Evolutionary conservation across 2,797 vertebrate genomes (phyloP), one percentile per base, ranked within the genome.

Genomic region (Hephaestus fuliginosus): DNA sequence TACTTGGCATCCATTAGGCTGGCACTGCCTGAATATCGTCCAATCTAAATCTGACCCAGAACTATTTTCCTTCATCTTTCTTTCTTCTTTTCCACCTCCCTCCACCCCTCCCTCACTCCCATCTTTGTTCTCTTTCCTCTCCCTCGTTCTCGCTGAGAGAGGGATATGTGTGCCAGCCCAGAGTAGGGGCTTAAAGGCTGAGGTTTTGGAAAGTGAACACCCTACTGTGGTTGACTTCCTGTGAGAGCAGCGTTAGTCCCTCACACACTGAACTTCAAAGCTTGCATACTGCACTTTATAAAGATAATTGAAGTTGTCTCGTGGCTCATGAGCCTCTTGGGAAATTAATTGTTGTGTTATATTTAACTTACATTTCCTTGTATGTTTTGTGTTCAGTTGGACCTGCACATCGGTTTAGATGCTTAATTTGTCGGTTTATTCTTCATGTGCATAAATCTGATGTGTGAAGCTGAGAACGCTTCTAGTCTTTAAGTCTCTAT

Each of bases 191-290:
- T 92, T 86, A 90, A 85, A 84, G 70, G 86, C 48, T 39, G 76
- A 80, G 79, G 25, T 80, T 79, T 88, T 71, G 82, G 66, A 79
- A 90, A 90, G 86, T 48, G 73, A 88, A 88, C 84, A 73, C 89
- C 92, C 90, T 70, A 69, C 79, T 87, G 90, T 61, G 90, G 83
- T 73, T 48, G 85, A 89, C 91, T 91, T 93, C 92, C 92, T 93
- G 83, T 74, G 83, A 91, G 88, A 89, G 82, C 67, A 63, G 80
- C 70, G 30, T 25, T 30, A 86, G 67, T 63, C 78, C 72, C 82
- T 89, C 79, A 36, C 75, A 65, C 67, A 12, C 82, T 63, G 56
- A 78, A 78, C 89, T 89, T 92, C 90, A 92, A 91, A 91, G 85
- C 51, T 46, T 46, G 64, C 69, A 75, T 74, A 73, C 52, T 33